Conservation (phyloP, 2,888 invertebrate species). For the Isotomurus palustris region DNA sequence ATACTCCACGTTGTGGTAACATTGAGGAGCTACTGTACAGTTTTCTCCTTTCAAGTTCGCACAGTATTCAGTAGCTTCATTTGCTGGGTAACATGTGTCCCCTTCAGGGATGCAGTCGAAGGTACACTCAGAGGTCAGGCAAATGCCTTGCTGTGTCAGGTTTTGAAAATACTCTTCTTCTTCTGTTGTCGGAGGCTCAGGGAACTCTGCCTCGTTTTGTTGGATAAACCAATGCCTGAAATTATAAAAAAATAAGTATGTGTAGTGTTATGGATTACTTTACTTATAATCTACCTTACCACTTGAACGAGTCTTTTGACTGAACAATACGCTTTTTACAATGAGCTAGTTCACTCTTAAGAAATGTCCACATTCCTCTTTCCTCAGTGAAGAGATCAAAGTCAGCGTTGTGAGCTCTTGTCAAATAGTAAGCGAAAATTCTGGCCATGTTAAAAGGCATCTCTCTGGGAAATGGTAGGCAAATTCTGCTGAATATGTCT, state of each 20-base stretch:
- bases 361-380: not conserved
- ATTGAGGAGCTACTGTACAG: too few species aligned
- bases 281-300: too few species aligned
- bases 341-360: not conserved
- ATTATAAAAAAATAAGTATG: not conserved
- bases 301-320: not conserved
- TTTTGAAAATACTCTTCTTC: too few species aligned
- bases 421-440: not conserved
- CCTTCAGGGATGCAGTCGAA: not conserved
- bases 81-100: not conserved
- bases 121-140: not conserved
- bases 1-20: too few species aligned
- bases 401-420: not conserved
- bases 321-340: not conserved
- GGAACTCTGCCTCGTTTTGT: not conserved
- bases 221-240: not conserved
- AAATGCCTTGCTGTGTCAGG: not conserved
- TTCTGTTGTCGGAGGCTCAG: too few species aligned
- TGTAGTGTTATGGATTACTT: not conserved
- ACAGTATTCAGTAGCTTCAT: too few species aligned
- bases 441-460: constrained; percentile 12
- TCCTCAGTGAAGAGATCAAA: not conserved
- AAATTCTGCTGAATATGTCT: constrained; percentile 15
- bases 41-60: too few species aligned
- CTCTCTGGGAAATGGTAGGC: constrained; percentile 14